Evolutionary conservation across 64 coral and sea anemone genomes (phyloP).

Genomic region (Hydrozoanthus tunicans): DNA sequence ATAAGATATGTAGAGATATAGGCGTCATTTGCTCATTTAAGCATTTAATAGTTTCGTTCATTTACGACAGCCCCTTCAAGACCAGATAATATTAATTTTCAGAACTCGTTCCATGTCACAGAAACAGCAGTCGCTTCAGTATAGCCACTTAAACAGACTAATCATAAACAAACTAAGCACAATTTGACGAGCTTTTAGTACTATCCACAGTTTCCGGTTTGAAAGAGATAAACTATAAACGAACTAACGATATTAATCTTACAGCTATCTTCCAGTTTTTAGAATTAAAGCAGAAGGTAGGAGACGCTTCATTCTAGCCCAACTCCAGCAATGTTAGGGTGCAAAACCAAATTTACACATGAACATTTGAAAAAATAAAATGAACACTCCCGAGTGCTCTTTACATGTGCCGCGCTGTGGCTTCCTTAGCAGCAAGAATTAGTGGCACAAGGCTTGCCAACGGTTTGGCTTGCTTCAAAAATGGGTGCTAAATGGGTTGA

Average conservation of each 20-base stretch:
- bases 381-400: not conserved
- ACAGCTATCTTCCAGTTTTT: not conserved
- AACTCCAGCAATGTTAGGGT: not conserved
- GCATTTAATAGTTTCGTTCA: too few species aligned
- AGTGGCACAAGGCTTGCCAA: conserved; percentile 96
- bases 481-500: conserved; percentile 85
- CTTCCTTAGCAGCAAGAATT: conserved; percentile 96
- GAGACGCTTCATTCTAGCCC: not conserved
- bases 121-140: not conserved
- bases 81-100: not conserved
- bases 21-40: too few species aligned
- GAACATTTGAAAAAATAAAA: not conserved
- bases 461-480: conserved; percentile 98
- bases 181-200: not conserved
- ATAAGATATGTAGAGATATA: too few species aligned
- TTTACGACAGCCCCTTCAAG: too few species aligned
- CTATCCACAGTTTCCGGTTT: not conserved
- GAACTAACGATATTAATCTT: too few species aligned
- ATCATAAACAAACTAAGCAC: not conserved
- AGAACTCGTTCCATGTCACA: not conserved
- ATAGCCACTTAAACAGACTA: not conserved
- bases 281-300: not conserved
- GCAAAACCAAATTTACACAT: conserved; percentile 20
- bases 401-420: conserved; percentile 71
- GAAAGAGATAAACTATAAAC: not conserved